These are phyloP conservation scores for Deilephila elpenor DNA, from an alignment of 2,888 invertebrate genomes.

Conservation along the genomic window DNA sequence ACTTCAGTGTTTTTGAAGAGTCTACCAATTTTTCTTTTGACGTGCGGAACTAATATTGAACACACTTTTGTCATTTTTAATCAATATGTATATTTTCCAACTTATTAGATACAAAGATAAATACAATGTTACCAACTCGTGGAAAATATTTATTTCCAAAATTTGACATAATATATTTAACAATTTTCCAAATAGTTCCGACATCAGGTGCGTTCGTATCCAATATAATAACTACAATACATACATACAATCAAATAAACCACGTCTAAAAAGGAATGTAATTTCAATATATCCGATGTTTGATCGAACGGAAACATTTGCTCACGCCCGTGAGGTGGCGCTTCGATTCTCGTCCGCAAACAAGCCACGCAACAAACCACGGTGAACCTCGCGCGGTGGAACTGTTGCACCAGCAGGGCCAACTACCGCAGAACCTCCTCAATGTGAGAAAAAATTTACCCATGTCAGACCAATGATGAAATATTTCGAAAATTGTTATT, in stretches of 20 bases:
- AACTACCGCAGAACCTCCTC: neutral
- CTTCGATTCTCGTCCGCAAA: constrained; percentile 33
- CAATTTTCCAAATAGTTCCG: neutral
- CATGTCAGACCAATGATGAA: too few species aligned
- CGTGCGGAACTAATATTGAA: neutral
- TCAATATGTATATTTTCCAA: neutral
- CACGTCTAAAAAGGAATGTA: constrained; percentile 45
- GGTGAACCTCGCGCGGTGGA: neutral
- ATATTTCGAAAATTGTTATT: neutral
- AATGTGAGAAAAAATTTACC: constrained; percentile 21
- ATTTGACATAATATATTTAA: neutral
- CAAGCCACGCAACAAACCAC: constrained; percentile 1
- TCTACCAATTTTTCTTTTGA: neutral
- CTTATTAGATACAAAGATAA: neutral
- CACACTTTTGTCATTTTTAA: neutral
- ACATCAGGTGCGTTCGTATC: neutral
- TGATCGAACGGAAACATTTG: constrained; percentile 3
- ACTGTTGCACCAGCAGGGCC: neutral
- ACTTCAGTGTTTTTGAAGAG: constrained; percentile 2
- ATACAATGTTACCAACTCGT: constrained; percentile 2
- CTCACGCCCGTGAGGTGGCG: neutral
- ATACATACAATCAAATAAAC: constrained; percentile 37
- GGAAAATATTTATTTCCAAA: neutral
- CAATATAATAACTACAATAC: constrained; percentile 19
- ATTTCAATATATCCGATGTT: constrained; percentile 46